phyloP scores from a whole-genome alignment of 2,797 vertebrate species.

The Cephalopachus bancanus region DNA sequence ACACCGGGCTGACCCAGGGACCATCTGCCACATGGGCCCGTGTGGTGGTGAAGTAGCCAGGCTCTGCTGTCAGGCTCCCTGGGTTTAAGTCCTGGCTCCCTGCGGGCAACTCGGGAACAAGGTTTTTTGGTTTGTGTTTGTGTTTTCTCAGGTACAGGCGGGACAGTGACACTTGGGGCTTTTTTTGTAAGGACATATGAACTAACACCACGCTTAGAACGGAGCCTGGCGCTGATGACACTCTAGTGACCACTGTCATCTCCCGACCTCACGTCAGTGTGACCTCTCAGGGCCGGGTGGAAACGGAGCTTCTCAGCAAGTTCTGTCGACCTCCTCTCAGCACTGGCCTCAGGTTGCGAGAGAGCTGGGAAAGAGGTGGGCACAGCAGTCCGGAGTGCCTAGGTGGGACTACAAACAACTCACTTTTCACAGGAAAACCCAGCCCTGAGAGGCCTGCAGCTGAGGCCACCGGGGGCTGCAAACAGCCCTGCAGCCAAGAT shows the following conservation, averaged over 20 bases:
- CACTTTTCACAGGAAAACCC: not conserved
- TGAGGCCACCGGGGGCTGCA: fast-evolving
- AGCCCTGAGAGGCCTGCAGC: not conserved
- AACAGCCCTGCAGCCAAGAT: fast-evolving
- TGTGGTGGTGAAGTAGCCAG: fast-evolving
- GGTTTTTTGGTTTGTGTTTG: not conserved
- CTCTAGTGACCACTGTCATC: not conserved
- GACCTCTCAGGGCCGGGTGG: no score
- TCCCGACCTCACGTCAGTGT: not conserved
- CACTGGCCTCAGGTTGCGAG: not conserved
- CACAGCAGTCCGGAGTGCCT: not conserved
- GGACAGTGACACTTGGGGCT: not conserved
- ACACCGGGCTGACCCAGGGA: not conserved
- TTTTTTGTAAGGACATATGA: not conserved
- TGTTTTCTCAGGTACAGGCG: not conserved
- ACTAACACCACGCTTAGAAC: not conserved
- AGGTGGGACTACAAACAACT: not conserved
- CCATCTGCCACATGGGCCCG: no score
- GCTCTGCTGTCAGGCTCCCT: not conserved
- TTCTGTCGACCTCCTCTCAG: not conserved
- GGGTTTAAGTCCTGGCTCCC: not conserved
- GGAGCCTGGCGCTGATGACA: not conserved
- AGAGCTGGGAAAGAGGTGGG: not conserved
- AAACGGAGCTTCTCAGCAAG: not conserved
- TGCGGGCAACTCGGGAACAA: not conserved